Base-by-base conservation (phyloP, 2,113 vertebrate genomes). In the Gallinago paraguaiae region DNA sequence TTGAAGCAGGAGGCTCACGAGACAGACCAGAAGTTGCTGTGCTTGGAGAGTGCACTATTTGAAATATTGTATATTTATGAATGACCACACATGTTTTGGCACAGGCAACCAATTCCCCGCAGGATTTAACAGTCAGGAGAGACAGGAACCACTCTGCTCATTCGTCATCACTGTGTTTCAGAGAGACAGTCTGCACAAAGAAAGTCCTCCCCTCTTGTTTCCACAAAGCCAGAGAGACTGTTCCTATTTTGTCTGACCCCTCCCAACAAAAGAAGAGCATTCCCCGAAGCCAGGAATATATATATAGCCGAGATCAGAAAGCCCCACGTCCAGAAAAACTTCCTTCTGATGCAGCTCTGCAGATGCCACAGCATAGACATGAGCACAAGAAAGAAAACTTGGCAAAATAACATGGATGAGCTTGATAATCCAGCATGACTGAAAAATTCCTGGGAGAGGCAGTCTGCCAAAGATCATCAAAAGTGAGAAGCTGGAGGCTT, bases 401-500 rank as follows among this genome's bases (percentile, higher is more conserved):
- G 96, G 96, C 93, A 96, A 97, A 97, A 91, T 64, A 95, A 96
- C 96, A 95, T 95, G 93, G 94, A 96, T 93, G 93, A 93, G 95
- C 96, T 93, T 91, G 95, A 96, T 96, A 97, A 97, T 97, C 96
- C 90, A 96, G 95, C 93, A 92, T 92, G 96, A 96, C 95, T 96
- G 95, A 97, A 95, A 97, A 96, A 96, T 95, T 96, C 96, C 96
- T 96, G 82, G 93, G 96, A 96, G 97, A 96, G 90, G 91, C 96
- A 94, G 93, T 53, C 96, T 97, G 96, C 96, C 94, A 97, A 96
- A 95, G 96, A 97, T 95, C 95, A 97, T 97, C 96, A 97, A 92
- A 95, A 97, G 93, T 95, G 95, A 97, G 92, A 93, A 96, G 92
- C 89, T 96, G 95, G 96, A 97, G 93, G 94, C 86, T 93, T 95